Conservation (phyloP, 2,888 invertebrate genomes). For the Flexamia atlantica region DNA sequence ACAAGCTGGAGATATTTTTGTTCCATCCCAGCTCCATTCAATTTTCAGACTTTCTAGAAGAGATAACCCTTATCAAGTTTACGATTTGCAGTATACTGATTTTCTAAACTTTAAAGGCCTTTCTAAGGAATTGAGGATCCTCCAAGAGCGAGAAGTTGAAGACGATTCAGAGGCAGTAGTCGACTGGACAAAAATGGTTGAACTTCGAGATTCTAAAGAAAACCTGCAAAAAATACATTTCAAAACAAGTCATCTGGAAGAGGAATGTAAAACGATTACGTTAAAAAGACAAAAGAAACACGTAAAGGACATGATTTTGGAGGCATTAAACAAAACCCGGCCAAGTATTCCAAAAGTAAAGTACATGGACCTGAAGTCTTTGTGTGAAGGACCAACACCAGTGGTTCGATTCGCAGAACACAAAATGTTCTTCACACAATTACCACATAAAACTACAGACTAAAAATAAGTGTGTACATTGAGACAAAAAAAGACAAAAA, state of each 20-base stretch:
- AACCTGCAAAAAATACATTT: conserved; percentile 17
- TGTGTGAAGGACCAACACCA: too few relatives aligned
- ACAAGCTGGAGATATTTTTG: conserved; percentile 2
- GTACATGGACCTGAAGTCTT: too few relatives aligned
- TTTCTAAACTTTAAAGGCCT: neutral
- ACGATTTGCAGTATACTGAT: neutral
- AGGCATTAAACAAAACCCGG: too few relatives aligned
- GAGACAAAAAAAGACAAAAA: too few relatives aligned
- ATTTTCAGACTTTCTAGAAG: neutral
- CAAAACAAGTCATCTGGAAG: conserved; percentile 31
- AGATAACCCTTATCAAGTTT: neutral
- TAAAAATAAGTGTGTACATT: too few relatives aligned
- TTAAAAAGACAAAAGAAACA: too few relatives aligned
- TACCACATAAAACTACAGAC: too few relatives aligned
- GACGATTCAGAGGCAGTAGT: neutral
- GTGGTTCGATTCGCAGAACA: too few relatives aligned
- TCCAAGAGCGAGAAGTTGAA: conserved; percentile 11
- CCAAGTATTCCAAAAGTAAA: too few relatives aligned
- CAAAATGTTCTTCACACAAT: too few relatives aligned
- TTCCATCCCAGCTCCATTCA: neutral
- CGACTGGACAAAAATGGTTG: conserved; percentile 24
- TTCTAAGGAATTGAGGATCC: neutral
- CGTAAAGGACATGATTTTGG: too few relatives aligned
- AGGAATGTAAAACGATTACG: neutral
- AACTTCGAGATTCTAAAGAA: neutral